Conservation (phyloP, 1,140 invertebrate species). For the Heliconius melpomene region DNA sequence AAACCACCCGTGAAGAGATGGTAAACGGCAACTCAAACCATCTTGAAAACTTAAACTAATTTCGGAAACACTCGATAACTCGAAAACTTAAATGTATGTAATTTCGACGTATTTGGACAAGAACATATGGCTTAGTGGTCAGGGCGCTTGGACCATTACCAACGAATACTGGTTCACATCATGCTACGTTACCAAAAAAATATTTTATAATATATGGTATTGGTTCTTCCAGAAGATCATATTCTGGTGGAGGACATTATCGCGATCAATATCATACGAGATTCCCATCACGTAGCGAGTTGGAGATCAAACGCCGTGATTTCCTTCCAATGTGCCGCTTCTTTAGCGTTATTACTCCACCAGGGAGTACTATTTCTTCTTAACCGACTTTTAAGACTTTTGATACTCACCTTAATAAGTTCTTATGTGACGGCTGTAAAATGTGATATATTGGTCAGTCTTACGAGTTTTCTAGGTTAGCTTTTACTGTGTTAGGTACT, state of each 20-base stretch:
- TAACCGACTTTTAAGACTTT: conserved; percentile 37
- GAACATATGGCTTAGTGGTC: not conserved
- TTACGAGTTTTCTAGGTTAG: not conserved
- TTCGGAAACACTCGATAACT: no score
- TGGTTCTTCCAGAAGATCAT: conserved; percentile 20
- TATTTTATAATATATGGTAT: not conserved
- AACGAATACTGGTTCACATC: no score
- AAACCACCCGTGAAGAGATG: no score
- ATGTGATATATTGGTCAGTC: not conserved
- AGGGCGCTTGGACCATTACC: no score
- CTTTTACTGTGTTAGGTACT: not conserved
- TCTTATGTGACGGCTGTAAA: conserved; percentile 12
- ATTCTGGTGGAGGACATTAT: conserved; percentile 40
- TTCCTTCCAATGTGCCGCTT: conserved; percentile 40
- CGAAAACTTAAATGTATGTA: no score
- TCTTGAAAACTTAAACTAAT: no score
- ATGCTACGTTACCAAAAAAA: not conserved
- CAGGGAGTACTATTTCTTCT: conserved; percentile 41
- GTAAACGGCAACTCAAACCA: no score
- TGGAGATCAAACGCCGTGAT: conserved; percentile 46
- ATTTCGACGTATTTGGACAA: no score
- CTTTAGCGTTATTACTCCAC: conserved; percentile 43
- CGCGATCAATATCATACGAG: conserved; percentile 38
- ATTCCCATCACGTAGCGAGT: conserved; percentile 42
- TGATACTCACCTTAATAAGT: conserved; percentile 12